Evolutionary conservation across 2,797 vertebrate species (phyloP).

Genomic region (Streptopelia turtur): DNA sequence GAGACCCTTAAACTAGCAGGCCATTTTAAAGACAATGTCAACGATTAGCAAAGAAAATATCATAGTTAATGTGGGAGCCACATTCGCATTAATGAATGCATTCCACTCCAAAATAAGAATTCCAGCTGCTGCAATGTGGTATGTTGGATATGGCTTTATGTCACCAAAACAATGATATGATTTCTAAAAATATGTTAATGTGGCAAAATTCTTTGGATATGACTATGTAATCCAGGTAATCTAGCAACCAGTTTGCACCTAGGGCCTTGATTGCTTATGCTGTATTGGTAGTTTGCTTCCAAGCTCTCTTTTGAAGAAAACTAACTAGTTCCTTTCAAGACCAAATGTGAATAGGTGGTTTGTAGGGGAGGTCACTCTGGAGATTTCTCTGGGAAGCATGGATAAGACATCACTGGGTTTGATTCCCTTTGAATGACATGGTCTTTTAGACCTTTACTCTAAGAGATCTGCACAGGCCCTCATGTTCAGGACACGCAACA

Average conservation of each 20-base stretch:
- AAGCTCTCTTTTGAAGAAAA: not conserved
- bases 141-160: not conserved
- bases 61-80: not conserved
- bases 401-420: not conserved
- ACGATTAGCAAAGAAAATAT: not conserved
- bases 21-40: not conserved
- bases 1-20: not conserved
- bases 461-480: not conserved
- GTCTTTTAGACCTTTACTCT: not conserved
- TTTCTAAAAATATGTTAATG: not conserved
- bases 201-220: not conserved
- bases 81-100: not conserved
- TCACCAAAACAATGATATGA: not conserved
- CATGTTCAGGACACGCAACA: not conserved
- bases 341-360: not conserved
- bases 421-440: not conserved
- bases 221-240: not conserved
- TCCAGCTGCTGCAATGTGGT: not conserved
- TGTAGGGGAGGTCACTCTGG: not conserved
- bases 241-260: not conserved
- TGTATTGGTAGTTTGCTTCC: accelerated
- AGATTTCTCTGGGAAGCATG: not conserved
- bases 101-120: not conserved
- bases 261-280: not conserved
- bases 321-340: not conserved